phyloP scores from a whole-genome alignment of 2,113 vertebrate species.

The Callaeas wilsoni region DNA sequence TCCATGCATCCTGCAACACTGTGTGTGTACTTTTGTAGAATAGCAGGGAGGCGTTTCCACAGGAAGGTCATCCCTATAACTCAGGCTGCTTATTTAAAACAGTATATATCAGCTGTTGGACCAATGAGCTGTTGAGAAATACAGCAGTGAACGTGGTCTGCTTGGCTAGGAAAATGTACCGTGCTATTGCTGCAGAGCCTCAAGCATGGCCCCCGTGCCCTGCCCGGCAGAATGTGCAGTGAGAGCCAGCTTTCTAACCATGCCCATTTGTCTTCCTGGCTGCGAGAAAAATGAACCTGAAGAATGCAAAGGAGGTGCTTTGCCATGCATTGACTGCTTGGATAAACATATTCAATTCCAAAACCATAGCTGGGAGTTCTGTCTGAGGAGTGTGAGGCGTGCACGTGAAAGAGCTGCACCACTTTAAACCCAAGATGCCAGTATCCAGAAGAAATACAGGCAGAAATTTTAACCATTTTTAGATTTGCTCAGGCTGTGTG shows the following conservation, averaged over 20 bases:
- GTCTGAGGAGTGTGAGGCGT: fast-evolving
- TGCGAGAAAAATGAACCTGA: neutral
- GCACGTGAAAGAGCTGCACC: fast-evolving
- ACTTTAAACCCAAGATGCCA: neutral
- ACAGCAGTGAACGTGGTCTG: neutral
- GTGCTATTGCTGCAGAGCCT: neutral
- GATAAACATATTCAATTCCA: neutral
- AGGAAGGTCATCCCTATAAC: neutral
- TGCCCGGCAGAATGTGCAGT: neutral
- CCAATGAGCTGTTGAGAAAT: neutral
- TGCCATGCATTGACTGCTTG: neutral
- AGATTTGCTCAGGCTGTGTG: neutral
- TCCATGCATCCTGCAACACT: neutral
- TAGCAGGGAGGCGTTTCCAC: neutral
- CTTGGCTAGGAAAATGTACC: neutral
- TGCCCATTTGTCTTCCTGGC: neutral
- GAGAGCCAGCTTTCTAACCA: neutral
- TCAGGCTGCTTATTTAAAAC: neutral
- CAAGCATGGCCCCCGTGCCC: neutral
- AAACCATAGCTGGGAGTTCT: fast-evolving
- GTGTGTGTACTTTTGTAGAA: neutral
- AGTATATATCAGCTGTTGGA: neutral
- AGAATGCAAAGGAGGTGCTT: neutral
- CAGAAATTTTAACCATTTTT: neutral
- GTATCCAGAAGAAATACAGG: neutral